These are phyloP conservation scores for Pentamera pediparva DNA, from an alignment of 53 echinoderm and acorn worm genomes.

Conservation along the genomic window DNA sequence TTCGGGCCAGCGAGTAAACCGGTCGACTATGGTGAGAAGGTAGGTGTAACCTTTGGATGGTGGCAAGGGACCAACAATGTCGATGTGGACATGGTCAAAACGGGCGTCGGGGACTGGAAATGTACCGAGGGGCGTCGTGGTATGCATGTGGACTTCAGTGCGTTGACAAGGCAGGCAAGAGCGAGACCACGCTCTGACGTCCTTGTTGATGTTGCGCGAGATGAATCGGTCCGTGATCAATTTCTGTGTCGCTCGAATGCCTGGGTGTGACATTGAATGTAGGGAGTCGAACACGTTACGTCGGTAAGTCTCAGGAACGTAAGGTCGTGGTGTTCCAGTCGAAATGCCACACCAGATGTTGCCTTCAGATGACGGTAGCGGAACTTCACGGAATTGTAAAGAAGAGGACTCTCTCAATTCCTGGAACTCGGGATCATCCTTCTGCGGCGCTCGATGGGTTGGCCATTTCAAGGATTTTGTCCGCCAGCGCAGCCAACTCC, in stretches of 20 bases:
- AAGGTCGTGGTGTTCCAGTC: conserved; percentile 29
- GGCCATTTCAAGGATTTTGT: conserved; percentile 30
- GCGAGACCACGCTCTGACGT: conserved; percentile 15
- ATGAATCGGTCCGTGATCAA: conserved; percentile 41
- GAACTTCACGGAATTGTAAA: neutral
- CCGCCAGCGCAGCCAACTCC: conserved; percentile 22
- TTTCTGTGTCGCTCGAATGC: conserved; percentile 35
- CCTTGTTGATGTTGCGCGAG: conserved; percentile 44
- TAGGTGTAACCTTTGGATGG: conserved; percentile 43
- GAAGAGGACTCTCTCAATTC: neutral
- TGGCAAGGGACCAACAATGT: conserved; percentile 44
- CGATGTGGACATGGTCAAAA: conserved; percentile 48
- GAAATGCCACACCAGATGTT: conserved; percentile 34
- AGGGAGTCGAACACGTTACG: conserved; percentile 34
- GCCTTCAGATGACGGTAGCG: conserved; percentile 6
- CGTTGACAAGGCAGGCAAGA: conserved; percentile 29
- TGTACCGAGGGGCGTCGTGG: conserved; percentile 26
- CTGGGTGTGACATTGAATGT: conserved; percentile 42
- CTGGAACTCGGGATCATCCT: neutral
- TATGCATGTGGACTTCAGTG: conserved; percentile 44
- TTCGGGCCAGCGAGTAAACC: conserved; percentile 38
- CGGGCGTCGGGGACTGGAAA: conserved; percentile 35
- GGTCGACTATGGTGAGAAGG: conserved; percentile 28
- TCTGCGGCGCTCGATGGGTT: no score
- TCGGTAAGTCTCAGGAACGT: conserved; percentile 24